A percentile compares a stretch with the other conserved stretches of the same genome.
Conservation (phyloP, 2,113 vertebrate genomes). For the Hirundichthys speculiger region DNA sequence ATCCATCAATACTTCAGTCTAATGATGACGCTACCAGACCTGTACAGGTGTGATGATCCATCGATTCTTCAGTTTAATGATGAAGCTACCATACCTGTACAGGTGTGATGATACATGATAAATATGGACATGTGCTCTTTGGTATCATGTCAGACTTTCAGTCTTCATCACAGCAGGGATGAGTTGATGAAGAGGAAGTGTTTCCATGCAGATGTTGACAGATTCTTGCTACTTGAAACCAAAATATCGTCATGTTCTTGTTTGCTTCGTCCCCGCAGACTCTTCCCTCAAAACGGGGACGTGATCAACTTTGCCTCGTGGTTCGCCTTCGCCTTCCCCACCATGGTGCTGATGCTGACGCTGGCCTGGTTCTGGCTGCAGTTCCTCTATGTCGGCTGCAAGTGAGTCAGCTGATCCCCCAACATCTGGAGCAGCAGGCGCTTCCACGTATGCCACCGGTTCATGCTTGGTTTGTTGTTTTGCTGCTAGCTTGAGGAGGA, state of each 20-base stretch:
- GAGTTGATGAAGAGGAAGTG: neutral
- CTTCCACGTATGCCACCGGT: neutral
- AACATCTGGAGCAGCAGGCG: neutral
- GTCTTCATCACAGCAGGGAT: neutral
- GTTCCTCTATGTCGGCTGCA: slow-evolving; percentile 83
- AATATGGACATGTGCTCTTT: too few species aligned
- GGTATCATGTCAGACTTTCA: too few species aligned
- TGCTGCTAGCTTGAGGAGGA: slow-evolving; percentile 80
- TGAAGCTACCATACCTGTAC: too few species aligned
- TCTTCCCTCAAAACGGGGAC: slow-evolving; percentile 89
- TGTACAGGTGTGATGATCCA: too few species aligned
- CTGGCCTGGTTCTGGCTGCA: slow-evolving; percentile 94
- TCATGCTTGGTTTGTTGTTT: neutral
- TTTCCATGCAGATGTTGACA: neutral
- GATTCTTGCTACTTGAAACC: neutral
- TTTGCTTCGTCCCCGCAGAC: slow-evolving; percentile 67
- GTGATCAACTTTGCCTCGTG: slow-evolving; percentile 94
- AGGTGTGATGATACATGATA: too few species aligned
- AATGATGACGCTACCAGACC: too few species aligned
- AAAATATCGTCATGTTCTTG: neutral
- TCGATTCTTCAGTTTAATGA: too few species aligned
- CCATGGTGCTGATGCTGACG: slow-evolving; percentile 89
- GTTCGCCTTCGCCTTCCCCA: slow-evolving; percentile 94
- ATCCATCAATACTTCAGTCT: too few species aligned
- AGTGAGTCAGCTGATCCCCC: slow-evolving; percentile 79